These are phyloP conservation scores for Phenganax stokvisi DNA, from an alignment of 92 coral and sea anemone species.

Conservation along the genomic window DNA sequence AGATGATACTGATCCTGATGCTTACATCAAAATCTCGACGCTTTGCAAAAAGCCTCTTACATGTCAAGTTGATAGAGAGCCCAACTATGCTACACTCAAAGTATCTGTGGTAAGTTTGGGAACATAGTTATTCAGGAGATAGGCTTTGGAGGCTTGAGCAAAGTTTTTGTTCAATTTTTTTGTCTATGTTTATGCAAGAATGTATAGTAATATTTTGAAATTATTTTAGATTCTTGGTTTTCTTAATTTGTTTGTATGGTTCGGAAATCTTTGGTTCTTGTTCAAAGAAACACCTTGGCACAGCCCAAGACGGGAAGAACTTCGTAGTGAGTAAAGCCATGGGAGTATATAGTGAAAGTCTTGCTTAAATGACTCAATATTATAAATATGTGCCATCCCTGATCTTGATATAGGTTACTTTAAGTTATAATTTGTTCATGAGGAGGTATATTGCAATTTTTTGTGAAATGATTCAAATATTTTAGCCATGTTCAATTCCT, in stretches of 20 bases:
- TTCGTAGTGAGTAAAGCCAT: background rate
- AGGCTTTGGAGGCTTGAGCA: no score
- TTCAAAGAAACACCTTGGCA: constrained; percentile 99
- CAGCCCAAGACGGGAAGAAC: constrained; percentile 66
- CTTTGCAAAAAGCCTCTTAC: background rate
- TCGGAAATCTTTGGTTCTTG: constrained; percentile 90
- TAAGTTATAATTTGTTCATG: no score
- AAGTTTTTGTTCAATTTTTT: no score
- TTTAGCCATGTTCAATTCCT: background rate
- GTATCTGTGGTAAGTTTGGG: constrained; percentile 77
- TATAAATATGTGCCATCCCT: background rate
- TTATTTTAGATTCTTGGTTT: constrained; percentile 75
- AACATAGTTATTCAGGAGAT: no score
- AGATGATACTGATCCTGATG: constrained; percentile 39
- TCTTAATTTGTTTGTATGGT: constrained; percentile 88
- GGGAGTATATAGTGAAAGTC: background rate
- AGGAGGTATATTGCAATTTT: background rate
- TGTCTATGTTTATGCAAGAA: no score
- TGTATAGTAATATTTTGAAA: no score
- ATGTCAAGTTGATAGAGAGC: background rate
- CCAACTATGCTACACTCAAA: constrained; percentile 76
- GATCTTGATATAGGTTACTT: no score
- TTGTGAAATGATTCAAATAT: background rate
- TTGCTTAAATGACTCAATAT: background rate
- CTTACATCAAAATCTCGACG: background rate